A percentile compares a stretch with the other conserved stretches of the same genome.
phyloP scores from a whole-genome alignment of 1,140 invertebrate genomes.

The Microplitis demolitor region DNA sequence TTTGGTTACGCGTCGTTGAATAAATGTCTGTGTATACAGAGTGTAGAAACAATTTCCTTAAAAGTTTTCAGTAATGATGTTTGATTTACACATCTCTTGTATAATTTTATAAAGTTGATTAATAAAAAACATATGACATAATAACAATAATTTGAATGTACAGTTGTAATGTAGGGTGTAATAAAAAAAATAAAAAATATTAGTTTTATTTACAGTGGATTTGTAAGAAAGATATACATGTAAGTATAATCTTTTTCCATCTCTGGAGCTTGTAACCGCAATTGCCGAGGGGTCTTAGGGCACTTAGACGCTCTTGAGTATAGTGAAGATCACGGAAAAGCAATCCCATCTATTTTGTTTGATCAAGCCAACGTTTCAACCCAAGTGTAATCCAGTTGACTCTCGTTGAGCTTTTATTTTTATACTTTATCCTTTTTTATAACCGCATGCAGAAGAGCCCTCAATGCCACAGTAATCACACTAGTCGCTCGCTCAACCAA shows the following conservation, averaged over 20 bases:
- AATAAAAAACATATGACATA: neutral
- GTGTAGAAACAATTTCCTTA: conserved; percentile 21
- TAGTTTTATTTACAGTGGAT: neutral
- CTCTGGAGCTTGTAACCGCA: neutral
- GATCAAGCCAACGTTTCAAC: conserved; percentile 16
- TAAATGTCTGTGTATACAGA: neutral
- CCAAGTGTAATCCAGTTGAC: conserved; percentile 26
- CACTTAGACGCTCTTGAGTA: conserved; percentile 2
- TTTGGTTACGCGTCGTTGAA: conserved; percentile 24
- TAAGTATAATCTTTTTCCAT: neutral
- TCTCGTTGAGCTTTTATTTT: neutral
- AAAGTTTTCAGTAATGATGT: conserved; percentile 22
- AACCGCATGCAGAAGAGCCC: neutral
- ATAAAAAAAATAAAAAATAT: neutral
- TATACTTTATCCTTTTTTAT: neutral
- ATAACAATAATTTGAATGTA: neutral
- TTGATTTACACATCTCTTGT: conserved; percentile 20
- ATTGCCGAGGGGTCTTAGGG: conserved; percentile 5
- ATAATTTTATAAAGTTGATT: conserved; percentile 12
- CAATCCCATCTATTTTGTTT: conserved; percentile 24
- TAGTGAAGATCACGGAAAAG: conserved; percentile 3
- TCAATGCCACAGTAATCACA: neutral
- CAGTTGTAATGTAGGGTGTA: neutral
- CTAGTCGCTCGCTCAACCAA: neutral
- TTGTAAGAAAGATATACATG: neutral